These are phyloP conservation scores for Andrena cerasifolii DNA, from an alignment of 1,140 invertebrate genomes.

Conservation along the genomic window DNA sequence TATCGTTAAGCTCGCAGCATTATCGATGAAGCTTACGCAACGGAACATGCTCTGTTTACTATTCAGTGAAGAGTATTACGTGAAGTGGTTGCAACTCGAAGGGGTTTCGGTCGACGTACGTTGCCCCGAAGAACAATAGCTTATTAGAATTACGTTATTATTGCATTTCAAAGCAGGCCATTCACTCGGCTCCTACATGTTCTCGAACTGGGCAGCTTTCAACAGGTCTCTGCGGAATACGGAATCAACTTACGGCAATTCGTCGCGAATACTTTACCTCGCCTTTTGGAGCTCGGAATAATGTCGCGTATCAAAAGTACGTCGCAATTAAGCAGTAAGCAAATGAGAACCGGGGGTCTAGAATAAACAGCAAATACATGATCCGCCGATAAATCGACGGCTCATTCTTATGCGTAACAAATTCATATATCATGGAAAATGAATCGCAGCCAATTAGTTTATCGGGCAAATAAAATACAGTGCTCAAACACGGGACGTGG, in stretches of 20 bases:
- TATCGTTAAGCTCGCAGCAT: neutral
- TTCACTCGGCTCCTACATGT: neutral
- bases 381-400: constrained; percentile 43
- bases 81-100: neutral
- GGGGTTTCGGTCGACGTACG: constrained; percentile 9
- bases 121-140: neutral
- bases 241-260: no score
- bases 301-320: constrained; percentile 8
- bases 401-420: constrained; percentile 47
- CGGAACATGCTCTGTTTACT: constrained; percentile 1
- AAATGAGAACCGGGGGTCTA: constrained; percentile 23
- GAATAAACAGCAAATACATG: constrained; percentile 42
- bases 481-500: neutral
- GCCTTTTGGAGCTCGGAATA: no score
- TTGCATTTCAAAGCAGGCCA: neutral
- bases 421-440: constrained; percentile 38
- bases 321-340: constrained; percentile 54
- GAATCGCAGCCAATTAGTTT: constrained; percentile 45
- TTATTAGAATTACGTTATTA: constrained; percentile 3
- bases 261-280: neutral
- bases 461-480: constrained; percentile 17
- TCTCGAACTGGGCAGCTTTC: no score
- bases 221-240: no score
- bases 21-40: neutral
- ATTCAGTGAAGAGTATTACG: constrained; percentile 6